phyloP scores from a whole-genome alignment of 2,113 vertebrate species.

The Muntiacus muntjak region DNA sequence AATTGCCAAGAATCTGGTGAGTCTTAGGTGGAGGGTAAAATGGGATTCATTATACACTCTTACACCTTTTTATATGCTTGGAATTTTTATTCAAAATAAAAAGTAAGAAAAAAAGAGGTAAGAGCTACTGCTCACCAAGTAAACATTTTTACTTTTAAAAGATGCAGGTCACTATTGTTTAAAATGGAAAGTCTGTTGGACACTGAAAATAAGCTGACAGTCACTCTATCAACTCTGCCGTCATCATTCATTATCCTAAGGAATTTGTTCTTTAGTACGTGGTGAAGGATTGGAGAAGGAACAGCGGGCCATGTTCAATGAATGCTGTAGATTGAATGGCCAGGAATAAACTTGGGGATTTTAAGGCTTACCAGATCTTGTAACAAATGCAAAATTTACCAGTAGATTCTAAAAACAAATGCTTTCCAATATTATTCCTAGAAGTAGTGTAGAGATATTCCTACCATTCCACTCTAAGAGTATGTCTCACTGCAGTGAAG shows the following conservation, averaged over 20 bases:
- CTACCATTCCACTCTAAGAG: neutral
- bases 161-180: neutral
- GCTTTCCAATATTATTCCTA: neutral
- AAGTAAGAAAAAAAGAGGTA: neutral
- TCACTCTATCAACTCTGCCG: neutral
- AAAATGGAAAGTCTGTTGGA: neutral
- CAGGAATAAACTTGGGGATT: neutral
- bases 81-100: conserved; percentile 14
- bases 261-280: neutral
- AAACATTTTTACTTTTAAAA: neutral
- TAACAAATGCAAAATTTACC: neutral
- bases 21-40: neutral
- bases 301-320: neutral
- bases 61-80: neutral
- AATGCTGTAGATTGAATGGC: neutral
- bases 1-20: neutral
- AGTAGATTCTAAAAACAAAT: neutral
- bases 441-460: neutral
- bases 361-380: neutral
- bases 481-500: neutral
- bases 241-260: neutral
- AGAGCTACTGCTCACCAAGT: neutral
- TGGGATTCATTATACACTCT: neutral
- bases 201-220: neutral
- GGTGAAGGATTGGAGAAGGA: neutral